Conservation (phyloP, 2,888 invertebrate species). For the Sarcophaga caerulescens region DNA sequence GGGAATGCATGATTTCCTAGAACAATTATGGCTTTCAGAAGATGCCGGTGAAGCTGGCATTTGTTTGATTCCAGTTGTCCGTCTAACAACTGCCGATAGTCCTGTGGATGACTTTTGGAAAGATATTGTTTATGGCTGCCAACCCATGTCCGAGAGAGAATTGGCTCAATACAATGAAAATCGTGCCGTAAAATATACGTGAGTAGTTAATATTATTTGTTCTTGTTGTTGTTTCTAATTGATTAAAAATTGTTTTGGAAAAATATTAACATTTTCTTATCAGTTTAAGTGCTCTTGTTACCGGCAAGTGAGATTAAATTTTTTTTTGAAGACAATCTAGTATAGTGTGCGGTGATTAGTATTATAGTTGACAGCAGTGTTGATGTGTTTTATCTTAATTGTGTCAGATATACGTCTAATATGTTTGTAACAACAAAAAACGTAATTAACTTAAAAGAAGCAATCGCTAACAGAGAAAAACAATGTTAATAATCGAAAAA, state of each 20-base stretch:
- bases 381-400: background rate
- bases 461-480: too few species aligned
- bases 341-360: background rate
- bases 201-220: slow-evolving; percentile 57
- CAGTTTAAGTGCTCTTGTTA: background rate
- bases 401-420: too few species aligned
- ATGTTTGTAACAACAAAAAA: too few species aligned
- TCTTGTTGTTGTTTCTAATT: background rate
- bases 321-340: background rate
- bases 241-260: slow-evolving; percentile 1
- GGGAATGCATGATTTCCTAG: slow-evolving; percentile 84
- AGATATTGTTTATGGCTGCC: slow-evolving; percentile 81
- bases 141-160: slow-evolving; percentile 75
- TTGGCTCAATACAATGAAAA: slow-evolving; percentile 78
- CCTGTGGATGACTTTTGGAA: slow-evolving; percentile 80
- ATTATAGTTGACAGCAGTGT: background rate
- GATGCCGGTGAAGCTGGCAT: slow-evolving; percentile 82
- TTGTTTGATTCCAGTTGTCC: slow-evolving; percentile 81
- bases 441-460: too few species aligned
- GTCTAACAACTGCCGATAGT: slow-evolving; percentile 77
- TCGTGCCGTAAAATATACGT: slow-evolving; percentile 80
- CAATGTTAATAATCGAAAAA: too few species aligned
- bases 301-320: slow-evolving; percentile 8
- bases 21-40: slow-evolving; percentile 84
- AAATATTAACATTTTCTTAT: background rate